A percentile compares a stretch with the other conserved stretches of the same genome.
Conservation (phyloP, 2,888 invertebrate genomes). For the Drosophila ezoana region DNA sequence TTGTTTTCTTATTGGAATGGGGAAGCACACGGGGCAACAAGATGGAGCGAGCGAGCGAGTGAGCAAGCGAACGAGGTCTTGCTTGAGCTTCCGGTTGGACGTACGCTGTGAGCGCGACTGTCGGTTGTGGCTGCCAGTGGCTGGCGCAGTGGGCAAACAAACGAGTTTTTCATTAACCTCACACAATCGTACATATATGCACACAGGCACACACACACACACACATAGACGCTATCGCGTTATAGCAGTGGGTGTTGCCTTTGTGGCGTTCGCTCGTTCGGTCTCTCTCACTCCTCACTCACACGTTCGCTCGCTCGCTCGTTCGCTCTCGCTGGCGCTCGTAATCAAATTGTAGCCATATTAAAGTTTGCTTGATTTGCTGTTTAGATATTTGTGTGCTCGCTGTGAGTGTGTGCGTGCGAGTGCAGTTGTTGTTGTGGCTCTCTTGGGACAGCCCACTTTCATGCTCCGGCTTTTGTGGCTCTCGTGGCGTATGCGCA, state of each 20-base stretch:
- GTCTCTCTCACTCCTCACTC: constrained; percentile 12
- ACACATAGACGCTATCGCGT: constrained; percentile 45
- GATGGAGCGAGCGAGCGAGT: constrained; percentile 40
- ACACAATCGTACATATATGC: constrained; percentile 19
- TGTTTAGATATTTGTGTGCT: constrained; percentile 68
- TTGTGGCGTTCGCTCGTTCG: constrained; percentile 33
- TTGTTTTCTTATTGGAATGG: constrained; percentile 69
- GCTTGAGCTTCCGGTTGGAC: constrained; percentile 76
- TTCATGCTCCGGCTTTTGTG: constrained; percentile 45
- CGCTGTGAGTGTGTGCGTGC: constrained; percentile 14
- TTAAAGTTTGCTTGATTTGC: constrained; percentile 79
- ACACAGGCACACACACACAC: constrained; percentile 4
- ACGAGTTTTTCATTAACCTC: constrained; percentile 57
- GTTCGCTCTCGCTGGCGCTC: constrained; percentile 26
- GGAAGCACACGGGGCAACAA: constrained; percentile 45
- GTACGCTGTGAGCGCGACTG: constrained; percentile 71
- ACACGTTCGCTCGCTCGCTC: constrained; percentile 2
- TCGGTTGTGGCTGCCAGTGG: constrained; percentile 47
- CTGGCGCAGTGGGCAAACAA: constrained; percentile 69
- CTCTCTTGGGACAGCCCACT: constrained; percentile 81
- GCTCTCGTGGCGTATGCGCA: constrained; percentile 69
- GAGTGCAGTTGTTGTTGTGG: constrained; percentile 12
- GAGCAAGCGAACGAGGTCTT: constrained; percentile 43
- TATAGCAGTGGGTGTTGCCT: constrained; percentile 74
- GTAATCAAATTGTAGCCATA: constrained; percentile 76